phyloP scores from a whole-genome alignment of 2,888 invertebrate genomes.

The Drosophila subsilvestris region DNA sequence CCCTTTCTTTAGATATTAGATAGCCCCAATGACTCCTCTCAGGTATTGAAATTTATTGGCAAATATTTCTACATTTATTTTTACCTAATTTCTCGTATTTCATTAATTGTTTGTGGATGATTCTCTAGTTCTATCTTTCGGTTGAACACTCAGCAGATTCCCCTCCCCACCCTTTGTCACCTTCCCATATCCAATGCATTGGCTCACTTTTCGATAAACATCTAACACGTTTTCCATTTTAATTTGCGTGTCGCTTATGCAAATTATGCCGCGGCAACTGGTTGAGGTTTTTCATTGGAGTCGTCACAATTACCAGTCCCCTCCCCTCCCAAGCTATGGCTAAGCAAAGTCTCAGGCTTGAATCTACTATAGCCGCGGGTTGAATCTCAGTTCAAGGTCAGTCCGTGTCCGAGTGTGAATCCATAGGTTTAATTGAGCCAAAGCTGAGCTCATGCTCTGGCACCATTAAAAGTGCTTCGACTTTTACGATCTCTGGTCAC shows the following conservation, averaged over 20 bases:
- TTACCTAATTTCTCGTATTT: too few species aligned
- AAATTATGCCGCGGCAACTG: conserved; percentile 55
- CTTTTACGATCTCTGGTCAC: conserved; percentile 17
- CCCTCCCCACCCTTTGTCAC: too few species aligned
- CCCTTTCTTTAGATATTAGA: neutral
- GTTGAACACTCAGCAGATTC: too few species aligned
- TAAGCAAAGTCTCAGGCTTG: neutral
- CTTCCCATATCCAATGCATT: neutral
- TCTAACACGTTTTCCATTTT: conserved; percentile 75
- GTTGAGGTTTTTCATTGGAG: conserved; percentile 3
- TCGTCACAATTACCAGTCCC: conserved; percentile 16
- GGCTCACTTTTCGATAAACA: conserved; percentile 60
- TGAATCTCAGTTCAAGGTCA: neutral
- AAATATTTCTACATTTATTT: too few species aligned
- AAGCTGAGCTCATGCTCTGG: neutral
- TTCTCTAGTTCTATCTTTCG: too few species aligned
- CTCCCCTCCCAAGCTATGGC: neutral
- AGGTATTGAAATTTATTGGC: neutral
- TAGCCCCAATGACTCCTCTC: neutral
- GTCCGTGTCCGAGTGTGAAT: neutral
- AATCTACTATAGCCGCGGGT: neutral
- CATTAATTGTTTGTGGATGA: too few species aligned
- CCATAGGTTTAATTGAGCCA: too few species aligned
- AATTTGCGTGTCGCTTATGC: conserved; percentile 72
- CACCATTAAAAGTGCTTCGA: neutral